Evolutionary conservation across 2,888 invertebrate species (phyloP), one percentile per base, ranked within the genome.

Genomic region (Brenthis ino): DNA sequence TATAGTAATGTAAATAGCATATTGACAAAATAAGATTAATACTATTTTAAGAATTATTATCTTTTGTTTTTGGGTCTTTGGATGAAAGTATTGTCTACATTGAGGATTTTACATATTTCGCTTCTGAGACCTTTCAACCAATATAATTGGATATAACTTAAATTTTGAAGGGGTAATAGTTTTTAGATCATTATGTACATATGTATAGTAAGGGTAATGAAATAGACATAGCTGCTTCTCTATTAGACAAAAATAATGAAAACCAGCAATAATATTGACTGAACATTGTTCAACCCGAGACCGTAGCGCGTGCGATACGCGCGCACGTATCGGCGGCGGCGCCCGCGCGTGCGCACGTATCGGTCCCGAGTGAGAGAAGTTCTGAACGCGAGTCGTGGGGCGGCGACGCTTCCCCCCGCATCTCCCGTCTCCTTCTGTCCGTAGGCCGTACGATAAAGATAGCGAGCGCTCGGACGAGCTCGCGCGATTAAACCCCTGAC

Each of bases 401-500:
- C 80, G 80, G 82, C 80, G 83, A 84, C 89, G 91, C 91, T 89
- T 90, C 92, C 86, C 90, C 91, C 91, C 91, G 90, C 91, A 90
- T 85, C 90, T 90, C 90, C 91, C 91, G 84, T 91, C 87, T 91
- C 91, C 91, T 88, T 92, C 91, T 91, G 91, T 92, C 92, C 93
- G 92, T 92, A 93, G 93, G 92, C 88, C 88, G 90, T 89, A 91
- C 91, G 91, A 89, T 91, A 91, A 91, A 89, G 89, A 87, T 89
- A 91, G 91, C 91, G 86, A 87, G 87, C 88, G 88, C 88, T 89
- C 91, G 85, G 92, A 92, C 91, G 93, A 93, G 90, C 89, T 91
- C 88, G 89, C 91, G 88, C 90, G 92, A 86, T 89, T 92, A 90
- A 81, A 93, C 91, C 92, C 92, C 88, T 93, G 92, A 93, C 90